These are phyloP conservation scores for Melinaea marsaeus DNA, from an alignment of 2,888 invertebrate genomes.

Conservation along the genomic window DNA sequence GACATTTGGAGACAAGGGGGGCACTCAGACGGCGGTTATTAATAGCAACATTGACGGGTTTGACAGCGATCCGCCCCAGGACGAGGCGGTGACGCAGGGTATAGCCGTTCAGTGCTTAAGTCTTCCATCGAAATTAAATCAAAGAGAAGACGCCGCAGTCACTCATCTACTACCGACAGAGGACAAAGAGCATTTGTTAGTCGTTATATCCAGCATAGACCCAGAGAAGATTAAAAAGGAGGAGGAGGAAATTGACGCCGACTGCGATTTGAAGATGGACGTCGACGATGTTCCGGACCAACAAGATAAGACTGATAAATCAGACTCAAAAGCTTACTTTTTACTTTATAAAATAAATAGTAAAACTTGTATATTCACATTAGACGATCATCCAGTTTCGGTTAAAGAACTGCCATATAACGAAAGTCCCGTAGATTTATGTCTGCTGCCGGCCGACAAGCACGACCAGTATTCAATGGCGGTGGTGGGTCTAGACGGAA, in stretches of 20 bases:
- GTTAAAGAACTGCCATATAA: conserved; percentile 79
- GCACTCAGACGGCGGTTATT: conserved; percentile 58
- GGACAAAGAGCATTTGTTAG: conserved; percentile 82
- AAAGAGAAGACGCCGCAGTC: conserved; percentile 72
- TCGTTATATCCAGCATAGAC: conserved; percentile 72
- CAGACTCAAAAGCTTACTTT: conserved; percentile 60
- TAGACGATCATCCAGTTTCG: conserved; percentile 79
- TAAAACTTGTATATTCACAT: conserved; percentile 59
- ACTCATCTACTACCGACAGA: conserved; percentile 82
- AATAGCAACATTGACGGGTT: conserved; percentile 72
- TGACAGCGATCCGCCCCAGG: conserved; percentile 66
- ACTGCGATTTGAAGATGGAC: conserved; percentile 69
- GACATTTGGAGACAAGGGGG: conserved; percentile 56
- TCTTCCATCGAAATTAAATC: conserved; percentile 71
- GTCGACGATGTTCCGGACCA: conserved; percentile 56
- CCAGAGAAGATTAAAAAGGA: conserved; percentile 51
- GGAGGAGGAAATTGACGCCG: conserved; percentile 54
- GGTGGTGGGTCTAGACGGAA: conserved; percentile 85
- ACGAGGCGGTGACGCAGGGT: conserved; percentile 64
- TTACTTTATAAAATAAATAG: conserved; percentile 62
- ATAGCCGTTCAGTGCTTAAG: conserved; percentile 78
- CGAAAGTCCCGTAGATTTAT: conserved; percentile 84
- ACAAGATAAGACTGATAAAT: conserved; percentile 46
- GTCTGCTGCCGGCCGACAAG: conserved; percentile 79
- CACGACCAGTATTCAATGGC: conserved; percentile 81